Evolutionary conservation across 2,113 vertebrate genomes (phyloP).

Genomic region (Sula dactylatra): DNA sequence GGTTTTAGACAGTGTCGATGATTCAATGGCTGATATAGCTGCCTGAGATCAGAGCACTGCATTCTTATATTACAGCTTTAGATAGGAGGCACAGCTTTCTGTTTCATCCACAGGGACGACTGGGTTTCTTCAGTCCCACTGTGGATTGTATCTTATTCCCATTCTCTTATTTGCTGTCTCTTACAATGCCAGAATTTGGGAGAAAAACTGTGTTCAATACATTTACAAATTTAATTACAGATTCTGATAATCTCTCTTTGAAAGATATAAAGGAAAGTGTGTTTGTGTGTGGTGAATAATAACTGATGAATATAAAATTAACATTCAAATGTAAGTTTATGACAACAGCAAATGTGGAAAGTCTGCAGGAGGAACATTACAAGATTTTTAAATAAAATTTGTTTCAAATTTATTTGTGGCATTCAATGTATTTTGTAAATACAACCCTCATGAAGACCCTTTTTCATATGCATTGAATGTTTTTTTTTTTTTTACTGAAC

Average conservation of each 20-base stretch:
- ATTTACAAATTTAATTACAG: background rate
- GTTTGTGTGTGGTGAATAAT: background rate
- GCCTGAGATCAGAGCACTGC: background rate
- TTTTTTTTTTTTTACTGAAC: background rate
- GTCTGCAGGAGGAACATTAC: background rate
- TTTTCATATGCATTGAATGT: background rate
- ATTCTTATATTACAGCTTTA: background rate
- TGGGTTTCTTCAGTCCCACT: background rate
- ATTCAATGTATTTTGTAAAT: background rate
- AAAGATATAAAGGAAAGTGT: background rate
- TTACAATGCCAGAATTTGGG: background rate
- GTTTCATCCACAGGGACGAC: background rate
- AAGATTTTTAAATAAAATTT: background rate
- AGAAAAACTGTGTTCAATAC: background rate
- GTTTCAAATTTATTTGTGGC: background rate
- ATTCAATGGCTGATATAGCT: background rate
- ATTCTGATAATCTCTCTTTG: background rate
- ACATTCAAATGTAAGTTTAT: background rate
- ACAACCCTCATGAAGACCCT: background rate
- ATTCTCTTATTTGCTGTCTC: background rate
- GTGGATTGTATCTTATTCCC: background rate
- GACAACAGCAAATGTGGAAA: background rate
- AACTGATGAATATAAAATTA: background rate
- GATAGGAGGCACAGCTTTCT: background rate
- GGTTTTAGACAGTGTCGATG: background rate